phyloP scores from a whole-genome alignment of 2,888 invertebrate genomes.

The Pogonocherus hispidulus region DNA sequence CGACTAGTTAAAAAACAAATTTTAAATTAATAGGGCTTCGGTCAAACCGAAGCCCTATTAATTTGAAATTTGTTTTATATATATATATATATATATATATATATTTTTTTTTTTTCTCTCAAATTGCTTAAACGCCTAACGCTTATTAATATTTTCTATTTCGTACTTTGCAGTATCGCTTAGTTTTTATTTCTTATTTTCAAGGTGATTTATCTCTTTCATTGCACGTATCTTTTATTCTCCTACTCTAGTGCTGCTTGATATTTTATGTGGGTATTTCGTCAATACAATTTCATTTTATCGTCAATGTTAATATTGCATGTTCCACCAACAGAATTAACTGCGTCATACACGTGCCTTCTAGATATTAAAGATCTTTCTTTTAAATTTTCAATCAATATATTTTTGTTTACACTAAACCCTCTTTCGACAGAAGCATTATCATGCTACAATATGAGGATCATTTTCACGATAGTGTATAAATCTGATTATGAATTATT shows the following conservation, averaged over 20 bases:
- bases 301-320: not conserved
- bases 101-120: not conserved
- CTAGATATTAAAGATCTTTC: constrained; percentile 7
- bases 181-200: not conserved
- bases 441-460: not conserved
- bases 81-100: no score
- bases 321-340: not conserved
- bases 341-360: constrained; percentile 5
- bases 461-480: not conserved
- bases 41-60: no score
- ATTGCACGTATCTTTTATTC: not conserved
- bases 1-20: no score
- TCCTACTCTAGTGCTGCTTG: not conserved
- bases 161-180: not conserved
- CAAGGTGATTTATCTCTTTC: not conserved
- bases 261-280: not conserved
- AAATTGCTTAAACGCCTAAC: not conserved
- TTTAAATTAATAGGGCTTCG: no score
- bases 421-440: constrained; percentile 10
- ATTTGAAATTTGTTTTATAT: no score
- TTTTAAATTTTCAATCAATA: not conserved
- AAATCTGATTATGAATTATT: not conserved
- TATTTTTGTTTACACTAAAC: not conserved
- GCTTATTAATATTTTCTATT: not conserved
- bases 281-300: not conserved